These are phyloP conservation scores for Hydriomena furcata DNA, from an alignment of 2,888 invertebrate species.

Conservation along the genomic window DNA sequence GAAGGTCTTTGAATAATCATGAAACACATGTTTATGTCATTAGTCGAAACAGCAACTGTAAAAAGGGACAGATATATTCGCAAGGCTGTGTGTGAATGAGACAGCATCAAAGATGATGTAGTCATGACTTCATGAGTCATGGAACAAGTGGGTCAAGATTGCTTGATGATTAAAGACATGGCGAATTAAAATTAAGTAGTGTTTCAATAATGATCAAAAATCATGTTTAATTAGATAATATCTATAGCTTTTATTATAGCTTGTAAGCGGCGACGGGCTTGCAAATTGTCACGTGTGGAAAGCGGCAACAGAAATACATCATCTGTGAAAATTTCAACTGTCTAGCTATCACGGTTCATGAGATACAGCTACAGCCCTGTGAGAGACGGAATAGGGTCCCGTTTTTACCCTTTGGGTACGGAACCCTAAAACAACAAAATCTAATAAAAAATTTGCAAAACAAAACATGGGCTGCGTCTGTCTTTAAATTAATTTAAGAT, in stretches of 20 bases:
- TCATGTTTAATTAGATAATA: too few species aligned
- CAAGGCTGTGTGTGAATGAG: constrained; percentile 7
- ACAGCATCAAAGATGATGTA: constrained; percentile 19
- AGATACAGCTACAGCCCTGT: too few species aligned
- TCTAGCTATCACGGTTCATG: too few species aligned
- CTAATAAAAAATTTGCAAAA: constrained; percentile 5
- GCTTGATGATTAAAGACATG: constrained; percentile 23
- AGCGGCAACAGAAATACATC: too few species aligned
- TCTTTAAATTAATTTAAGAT: constrained; percentile 12
- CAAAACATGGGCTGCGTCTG: not conserved
- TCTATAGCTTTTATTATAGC: too few species aligned
- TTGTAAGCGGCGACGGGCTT: too few species aligned
- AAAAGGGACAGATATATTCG: constrained; percentile 16
- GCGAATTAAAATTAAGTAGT: constrained; percentile 25
- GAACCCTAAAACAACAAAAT: not conserved
- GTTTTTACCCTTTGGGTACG: too few species aligned
- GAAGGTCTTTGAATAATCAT: constrained; percentile 50
- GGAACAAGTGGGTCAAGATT: constrained; percentile 34
- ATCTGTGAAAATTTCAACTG: too few species aligned
- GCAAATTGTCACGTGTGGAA: too few species aligned
- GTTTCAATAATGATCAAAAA: not conserved
- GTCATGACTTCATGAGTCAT: constrained; percentile 25
- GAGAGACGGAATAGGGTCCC: too few species aligned
- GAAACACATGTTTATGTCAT: constrained; percentile 37
- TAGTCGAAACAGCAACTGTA: constrained; percentile 23